Conservation (phyloP, 2,113 vertebrate genomes). For the Sminthopsis crassicaudata region DNA sequence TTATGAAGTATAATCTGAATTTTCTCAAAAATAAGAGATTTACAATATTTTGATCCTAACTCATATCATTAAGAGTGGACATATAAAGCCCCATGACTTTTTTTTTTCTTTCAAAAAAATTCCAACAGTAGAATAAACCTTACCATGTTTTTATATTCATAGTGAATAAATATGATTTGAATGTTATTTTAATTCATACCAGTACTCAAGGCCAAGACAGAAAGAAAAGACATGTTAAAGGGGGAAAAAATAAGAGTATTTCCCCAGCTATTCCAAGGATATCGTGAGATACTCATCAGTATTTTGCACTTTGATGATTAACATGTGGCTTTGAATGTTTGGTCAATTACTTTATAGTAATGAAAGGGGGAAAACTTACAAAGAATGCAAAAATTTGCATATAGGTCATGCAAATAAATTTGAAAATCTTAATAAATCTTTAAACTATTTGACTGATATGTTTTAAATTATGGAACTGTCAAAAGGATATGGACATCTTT, state of each 20-base stretch:
- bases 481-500: slow-evolving; percentile 99
- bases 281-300: slow-evolving; percentile 17
- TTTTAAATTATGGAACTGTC: slow-evolving; percentile 70
- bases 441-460: slow-evolving; percentile 61
- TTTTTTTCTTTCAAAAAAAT: background rate
- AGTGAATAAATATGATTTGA: slow-evolving; percentile 38
- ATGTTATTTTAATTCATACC: slow-evolving; percentile 43
- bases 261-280: slow-evolving; percentile 28
- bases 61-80: slow-evolving; percentile 29
- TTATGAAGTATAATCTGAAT: slow-evolving; percentile 34
- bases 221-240: slow-evolving; percentile 9
- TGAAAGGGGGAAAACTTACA: slow-evolving; percentile 46
- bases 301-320: slow-evolving; percentile 44
- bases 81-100: background rate
- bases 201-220: background rate
- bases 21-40: slow-evolving; percentile 36
- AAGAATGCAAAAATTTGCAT: slow-evolving; percentile 22
- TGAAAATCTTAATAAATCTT: slow-evolving; percentile 69
- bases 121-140: slow-evolving; percentile 36
- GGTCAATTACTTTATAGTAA: slow-evolving; percentile 56
- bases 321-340: background rate
- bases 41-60: slow-evolving; percentile 18
- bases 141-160: slow-evolving; percentile 10
- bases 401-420: slow-evolving; percentile 69
- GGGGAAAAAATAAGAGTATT: slow-evolving; percentile 30